Conservation (phyloP, 2,113 vertebrate genomes). For the Phalacrocorax aristotelis region DNA sequence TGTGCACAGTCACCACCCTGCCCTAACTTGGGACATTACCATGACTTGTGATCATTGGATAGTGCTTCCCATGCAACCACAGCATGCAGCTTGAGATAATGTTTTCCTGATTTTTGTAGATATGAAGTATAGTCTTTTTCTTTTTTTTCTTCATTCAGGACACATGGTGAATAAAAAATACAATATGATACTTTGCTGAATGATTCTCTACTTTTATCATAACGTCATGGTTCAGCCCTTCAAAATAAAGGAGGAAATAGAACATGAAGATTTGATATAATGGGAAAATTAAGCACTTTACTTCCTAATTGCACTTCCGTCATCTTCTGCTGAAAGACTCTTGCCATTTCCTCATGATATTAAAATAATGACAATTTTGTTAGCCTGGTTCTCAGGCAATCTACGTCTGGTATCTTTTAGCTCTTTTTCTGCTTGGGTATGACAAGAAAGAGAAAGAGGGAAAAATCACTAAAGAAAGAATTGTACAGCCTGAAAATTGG, state of each 20-base stretch:
- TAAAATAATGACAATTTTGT: slow-evolving; percentile 1
- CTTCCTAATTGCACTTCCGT: neutral
- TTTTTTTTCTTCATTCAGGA: neutral
- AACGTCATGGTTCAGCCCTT: neutral
- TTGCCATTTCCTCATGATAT: neutral
- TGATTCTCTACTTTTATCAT: slow-evolving; percentile 2
- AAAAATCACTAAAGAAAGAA: neutral
- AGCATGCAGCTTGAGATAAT: neutral
- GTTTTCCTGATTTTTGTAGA: neutral
- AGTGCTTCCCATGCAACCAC: neutral
- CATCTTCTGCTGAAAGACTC: neutral
- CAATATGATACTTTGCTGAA: neutral
- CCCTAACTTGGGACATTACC: neutral
- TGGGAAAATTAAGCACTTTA: neutral
- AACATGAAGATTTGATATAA: neutral
- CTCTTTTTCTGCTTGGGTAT: neutral
- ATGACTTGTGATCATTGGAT: neutral
- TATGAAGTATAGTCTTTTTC: neutral
- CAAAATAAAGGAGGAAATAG: neutral
- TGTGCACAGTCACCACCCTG: too few relatives aligned
- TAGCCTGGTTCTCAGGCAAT: neutral
- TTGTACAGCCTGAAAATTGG: neutral
- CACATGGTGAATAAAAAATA: neutral
- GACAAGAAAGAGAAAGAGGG: neutral
- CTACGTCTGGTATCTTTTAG: neutral